phyloP scores from a whole-genome alignment of 2,888 invertebrate species.

The Sepioteuthis lessoniana region DNA sequence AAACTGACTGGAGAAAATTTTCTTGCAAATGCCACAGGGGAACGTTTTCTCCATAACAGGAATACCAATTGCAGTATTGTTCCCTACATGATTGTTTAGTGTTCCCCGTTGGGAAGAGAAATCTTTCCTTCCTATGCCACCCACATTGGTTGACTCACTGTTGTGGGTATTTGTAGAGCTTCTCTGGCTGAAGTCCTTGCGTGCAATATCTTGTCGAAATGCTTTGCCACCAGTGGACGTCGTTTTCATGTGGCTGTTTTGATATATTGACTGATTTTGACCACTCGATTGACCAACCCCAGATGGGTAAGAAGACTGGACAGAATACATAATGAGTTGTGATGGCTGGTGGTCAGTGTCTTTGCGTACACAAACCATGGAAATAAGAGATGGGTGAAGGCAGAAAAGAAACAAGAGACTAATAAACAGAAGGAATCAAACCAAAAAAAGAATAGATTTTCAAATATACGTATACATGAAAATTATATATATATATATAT shows the following conservation, averaged over 20 bases:
- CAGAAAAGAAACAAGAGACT: background rate
- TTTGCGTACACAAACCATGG: background rate
- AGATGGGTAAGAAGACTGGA: constrained; percentile 39
- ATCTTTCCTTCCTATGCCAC: constrained; percentile 25
- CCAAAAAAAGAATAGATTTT: no score
- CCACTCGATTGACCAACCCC: constrained; percentile 13
- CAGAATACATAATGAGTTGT: constrained; percentile 39
- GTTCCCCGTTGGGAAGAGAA: background rate
- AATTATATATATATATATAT: no score
- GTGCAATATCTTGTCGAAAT: background rate
- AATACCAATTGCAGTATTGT: background rate
- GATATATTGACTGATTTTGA: constrained; percentile 35
- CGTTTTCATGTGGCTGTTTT: constrained; percentile 5
- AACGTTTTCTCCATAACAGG: constrained; percentile 55
- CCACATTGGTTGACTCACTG: background rate
- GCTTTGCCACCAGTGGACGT: constrained; percentile 36
- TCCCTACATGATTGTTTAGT: background rate
- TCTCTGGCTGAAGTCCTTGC: background rate
- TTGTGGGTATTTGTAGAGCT: background rate
- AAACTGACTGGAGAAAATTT: constrained; percentile 53
- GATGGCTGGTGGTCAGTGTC: background rate
- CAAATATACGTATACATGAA: no score
- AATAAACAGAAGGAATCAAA: background rate
- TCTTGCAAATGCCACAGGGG: constrained; percentile 56
- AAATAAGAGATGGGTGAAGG: background rate